phyloP scores from a whole-genome alignment of 2,113 vertebrate species.

The Solea solea region DNA sequence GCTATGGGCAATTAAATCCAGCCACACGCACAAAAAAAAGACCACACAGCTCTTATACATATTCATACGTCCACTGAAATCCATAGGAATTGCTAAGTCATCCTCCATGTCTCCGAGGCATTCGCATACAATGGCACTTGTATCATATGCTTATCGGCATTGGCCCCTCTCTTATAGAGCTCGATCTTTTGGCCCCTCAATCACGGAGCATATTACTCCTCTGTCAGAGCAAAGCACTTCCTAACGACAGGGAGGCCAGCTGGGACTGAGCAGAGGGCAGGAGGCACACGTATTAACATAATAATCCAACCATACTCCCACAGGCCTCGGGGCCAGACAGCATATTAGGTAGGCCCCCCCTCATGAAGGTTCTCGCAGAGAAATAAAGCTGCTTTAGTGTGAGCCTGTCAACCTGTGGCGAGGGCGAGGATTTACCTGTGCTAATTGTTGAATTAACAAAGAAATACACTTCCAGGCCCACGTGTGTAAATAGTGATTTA shows the following conservation, averaged over 20 bases:
- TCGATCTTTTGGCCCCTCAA: slow-evolving; percentile 99
- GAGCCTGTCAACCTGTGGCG: slow-evolving; percentile 94
- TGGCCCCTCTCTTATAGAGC: slow-evolving; percentile 83
- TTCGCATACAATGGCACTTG: slow-evolving; percentile 79
- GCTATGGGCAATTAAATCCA: slow-evolving; percentile 78
- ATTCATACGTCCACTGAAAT: slow-evolving; percentile 72
- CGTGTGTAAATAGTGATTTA: slow-evolving; percentile 27
- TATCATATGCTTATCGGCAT: slow-evolving; percentile 91
- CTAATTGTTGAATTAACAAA: slow-evolving; percentile 74
- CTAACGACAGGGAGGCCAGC: slow-evolving; percentile 97
- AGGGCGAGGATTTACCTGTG: slow-evolving; percentile 63
- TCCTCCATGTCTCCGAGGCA: slow-evolving; percentile 76
- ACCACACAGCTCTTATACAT: slow-evolving; percentile 72
- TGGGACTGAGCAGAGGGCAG: slow-evolving; percentile 98
- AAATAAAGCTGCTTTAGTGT: slow-evolving; percentile 83
- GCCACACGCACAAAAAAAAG: slow-evolving; percentile 35
- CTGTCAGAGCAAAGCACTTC: slow-evolving; percentile 99
- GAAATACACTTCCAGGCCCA: slow-evolving; percentile 31
- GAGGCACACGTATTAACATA: slow-evolving; percentile 99
- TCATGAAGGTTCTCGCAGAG: slow-evolving; percentile 77
- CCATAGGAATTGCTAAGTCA: slow-evolving; percentile 77
- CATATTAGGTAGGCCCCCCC: slow-evolving; percentile 91
- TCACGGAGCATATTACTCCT: slow-evolving; percentile 99
- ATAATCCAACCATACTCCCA: slow-evolving; percentile 97
- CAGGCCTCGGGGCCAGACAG: slow-evolving; percentile 96